Percentiles rank a stretch among this genome's conserved stretches.
These are phyloP conservation scores for Caenorhabditis japonica DNA, from an alignment of 2,888 invertebrate genomes.

Conservation along the genomic window DNA sequence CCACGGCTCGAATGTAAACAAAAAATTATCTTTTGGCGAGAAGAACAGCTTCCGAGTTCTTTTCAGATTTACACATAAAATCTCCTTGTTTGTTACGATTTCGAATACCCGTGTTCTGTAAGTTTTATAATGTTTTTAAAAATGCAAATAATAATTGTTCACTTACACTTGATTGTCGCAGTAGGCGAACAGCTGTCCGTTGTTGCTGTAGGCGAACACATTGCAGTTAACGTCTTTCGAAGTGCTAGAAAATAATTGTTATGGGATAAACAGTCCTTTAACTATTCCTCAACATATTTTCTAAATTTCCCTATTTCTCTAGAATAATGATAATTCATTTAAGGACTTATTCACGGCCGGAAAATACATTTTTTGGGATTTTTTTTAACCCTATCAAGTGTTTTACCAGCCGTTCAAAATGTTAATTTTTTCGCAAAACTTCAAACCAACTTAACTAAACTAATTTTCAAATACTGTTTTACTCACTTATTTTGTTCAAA, in stretches of 20 bases:
- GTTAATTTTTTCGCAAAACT: background rate
- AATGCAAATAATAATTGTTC: background rate
- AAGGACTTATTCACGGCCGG: no score
- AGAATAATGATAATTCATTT: background rate
- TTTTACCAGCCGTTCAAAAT: no score
- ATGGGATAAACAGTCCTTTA: no score
- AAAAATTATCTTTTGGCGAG: slow-evolving; percentile 71
- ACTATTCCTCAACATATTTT: background rate
- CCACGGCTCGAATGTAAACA: slow-evolving; percentile 74
- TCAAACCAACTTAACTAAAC: no score
- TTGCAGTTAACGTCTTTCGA: slow-evolving; percentile 69
- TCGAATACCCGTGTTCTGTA: slow-evolving; percentile 71
- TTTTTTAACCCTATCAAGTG: no score
- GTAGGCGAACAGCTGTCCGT: slow-evolving; percentile 72
- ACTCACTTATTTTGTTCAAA: slow-evolving; percentile 61
- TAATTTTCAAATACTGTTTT: no score
- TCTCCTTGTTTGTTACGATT: slow-evolving; percentile 64
- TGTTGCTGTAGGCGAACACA: slow-evolving; percentile 70
- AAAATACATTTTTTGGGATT: no score
- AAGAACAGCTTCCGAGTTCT: slow-evolving; percentile 71
- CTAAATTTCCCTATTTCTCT: background rate
- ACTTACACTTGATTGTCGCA: slow-evolving; percentile 72
- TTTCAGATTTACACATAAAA: slow-evolving; percentile 63
- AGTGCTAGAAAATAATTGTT: slow-evolving; percentile 52
- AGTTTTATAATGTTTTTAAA: background rate